Evolutionary conservation across 1,140 invertebrate species (phyloP).

Genomic region (Patella vulgata): DNA sequence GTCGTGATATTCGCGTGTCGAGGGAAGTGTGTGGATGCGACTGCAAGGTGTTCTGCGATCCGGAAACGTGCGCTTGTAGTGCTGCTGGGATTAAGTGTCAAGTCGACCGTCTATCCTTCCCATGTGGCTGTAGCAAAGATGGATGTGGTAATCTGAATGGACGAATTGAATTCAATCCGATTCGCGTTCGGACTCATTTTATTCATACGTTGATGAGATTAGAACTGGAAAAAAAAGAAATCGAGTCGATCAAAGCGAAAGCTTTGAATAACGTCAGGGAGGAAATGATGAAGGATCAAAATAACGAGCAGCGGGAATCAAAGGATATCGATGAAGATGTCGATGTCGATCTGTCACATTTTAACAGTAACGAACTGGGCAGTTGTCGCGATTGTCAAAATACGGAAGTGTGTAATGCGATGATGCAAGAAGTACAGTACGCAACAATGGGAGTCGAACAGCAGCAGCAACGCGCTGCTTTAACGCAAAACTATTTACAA

Average conservation of each 20-base stretch:
- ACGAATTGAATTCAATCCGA: conserved; percentile 95
- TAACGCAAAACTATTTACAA: conserved; percentile 12
- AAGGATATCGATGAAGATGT: conserved; percentile 23
- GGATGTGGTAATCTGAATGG: conserved; percentile 93
- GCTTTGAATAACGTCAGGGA: conserved; percentile 1
- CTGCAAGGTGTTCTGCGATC: conserved; percentile 93
- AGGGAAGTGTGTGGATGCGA: conserved; percentile 92
- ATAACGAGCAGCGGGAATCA: conserved; percentile 11
- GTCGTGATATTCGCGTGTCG: conserved; percentile 89
- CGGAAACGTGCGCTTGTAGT: conserved; percentile 93
- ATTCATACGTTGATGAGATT: conserved; percentile 96
- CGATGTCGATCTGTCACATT: conserved; percentile 47
- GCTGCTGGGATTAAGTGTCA: conserved; percentile 96
- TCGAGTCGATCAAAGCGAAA: conserved; percentile 15
- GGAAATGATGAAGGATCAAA: conserved; percentile 10
- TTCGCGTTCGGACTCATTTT: conserved; percentile 95
- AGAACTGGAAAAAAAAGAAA: conserved; percentile 86
- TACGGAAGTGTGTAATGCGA: conserved; percentile 59
- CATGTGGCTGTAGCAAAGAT: conserved; percentile 94
- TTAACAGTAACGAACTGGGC: conserved; percentile 64
- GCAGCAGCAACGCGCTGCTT: conserved; percentile 37
- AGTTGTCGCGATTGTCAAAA: conserved; percentile 65
- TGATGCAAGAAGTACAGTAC: conserved; percentile 62
- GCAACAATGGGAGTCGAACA: conserved; percentile 44
- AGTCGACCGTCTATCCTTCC: conserved; percentile 94